Evolutionary conservation across 2,113 vertebrate genomes (phyloP).

Genomic region (Lates calcarifer): DNA sequence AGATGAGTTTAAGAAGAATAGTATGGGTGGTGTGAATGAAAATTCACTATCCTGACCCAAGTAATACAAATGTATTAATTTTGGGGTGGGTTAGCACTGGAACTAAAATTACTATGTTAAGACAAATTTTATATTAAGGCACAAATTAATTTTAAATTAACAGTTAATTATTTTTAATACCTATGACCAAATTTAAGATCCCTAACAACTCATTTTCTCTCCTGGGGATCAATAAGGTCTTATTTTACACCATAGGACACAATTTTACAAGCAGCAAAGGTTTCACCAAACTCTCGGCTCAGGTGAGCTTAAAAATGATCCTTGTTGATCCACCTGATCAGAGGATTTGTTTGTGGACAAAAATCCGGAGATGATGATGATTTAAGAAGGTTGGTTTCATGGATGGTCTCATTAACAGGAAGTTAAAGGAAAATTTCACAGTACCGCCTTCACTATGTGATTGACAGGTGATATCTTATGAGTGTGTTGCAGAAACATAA

Average conservation of each 20-base stretch:
- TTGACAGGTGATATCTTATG: constrained; percentile 4
- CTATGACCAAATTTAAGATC: not conserved
- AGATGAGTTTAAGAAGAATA: no score
- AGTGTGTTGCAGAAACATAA: not conserved
- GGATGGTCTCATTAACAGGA: not conserved
- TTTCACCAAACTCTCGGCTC: not conserved
- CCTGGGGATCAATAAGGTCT: not conserved
- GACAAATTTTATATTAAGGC: no score
- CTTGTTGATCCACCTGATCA: not conserved
- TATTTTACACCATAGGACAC: not conserved
- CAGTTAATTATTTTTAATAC: constrained; percentile 5
- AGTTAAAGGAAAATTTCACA: not conserved
- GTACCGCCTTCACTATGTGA: not conserved
- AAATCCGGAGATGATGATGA: not conserved
- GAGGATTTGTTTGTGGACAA: not conserved
- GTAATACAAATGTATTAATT: no score
- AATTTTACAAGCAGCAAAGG: not conserved
- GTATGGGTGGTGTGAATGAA: no score
- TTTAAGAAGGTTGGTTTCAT: not conserved
- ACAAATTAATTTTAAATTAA: not conserved
- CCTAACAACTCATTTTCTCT: not conserved
- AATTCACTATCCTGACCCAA: no score
- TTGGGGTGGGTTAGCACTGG: no score
- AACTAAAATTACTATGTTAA: no score
- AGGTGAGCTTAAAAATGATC: not conserved